phyloP scores from a whole-genome alignment of 2,888 invertebrate species.

The Cecidostiba fungosa region DNA sequence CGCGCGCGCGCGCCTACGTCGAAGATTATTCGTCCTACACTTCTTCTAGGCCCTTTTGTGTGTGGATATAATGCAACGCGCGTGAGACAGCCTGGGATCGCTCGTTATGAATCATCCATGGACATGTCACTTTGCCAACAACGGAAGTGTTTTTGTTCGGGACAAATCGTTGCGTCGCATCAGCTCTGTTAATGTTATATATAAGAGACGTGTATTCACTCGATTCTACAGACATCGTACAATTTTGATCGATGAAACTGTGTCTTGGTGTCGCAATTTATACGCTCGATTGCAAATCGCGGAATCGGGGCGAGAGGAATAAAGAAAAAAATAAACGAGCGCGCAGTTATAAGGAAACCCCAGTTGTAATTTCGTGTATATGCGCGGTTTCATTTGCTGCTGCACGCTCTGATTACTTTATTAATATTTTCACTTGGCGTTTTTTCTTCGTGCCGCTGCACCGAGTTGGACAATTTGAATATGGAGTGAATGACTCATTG shows the following conservation, averaged over 20 bases:
- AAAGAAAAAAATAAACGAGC: neutral
- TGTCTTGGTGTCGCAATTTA: neutral
- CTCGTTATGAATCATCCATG: constrained; percentile 45
- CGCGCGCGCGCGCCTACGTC: constrained; percentile 35
- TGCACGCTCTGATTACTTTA: constrained; percentile 46
- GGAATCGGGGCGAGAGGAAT: neutral
- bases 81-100: neutral
- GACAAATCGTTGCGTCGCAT: constrained; percentile 42
- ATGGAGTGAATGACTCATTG: constrained; percentile 33
- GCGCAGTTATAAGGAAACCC: neutral
- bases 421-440: constrained; percentile 35
- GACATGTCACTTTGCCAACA: constrained; percentile 41
- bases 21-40: constrained; percentile 49
- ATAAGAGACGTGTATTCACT: neutral
- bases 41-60: constrained; percentile 33
- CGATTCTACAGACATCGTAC: neutral
- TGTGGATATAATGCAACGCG: constrained; percentile 21
- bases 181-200: neutral
- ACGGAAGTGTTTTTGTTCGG: constrained; percentile 43
- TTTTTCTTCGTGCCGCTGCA: neutral
- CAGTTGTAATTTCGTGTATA: neutral
- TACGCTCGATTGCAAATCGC: neutral
- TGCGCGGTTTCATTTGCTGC: neutral
- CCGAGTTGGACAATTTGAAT: constrained; percentile 39
- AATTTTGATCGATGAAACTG: neutral